Evolutionary conservation across 2,888 invertebrate genomes (phyloP).

Genomic region (Coremacera marginata): DNA sequence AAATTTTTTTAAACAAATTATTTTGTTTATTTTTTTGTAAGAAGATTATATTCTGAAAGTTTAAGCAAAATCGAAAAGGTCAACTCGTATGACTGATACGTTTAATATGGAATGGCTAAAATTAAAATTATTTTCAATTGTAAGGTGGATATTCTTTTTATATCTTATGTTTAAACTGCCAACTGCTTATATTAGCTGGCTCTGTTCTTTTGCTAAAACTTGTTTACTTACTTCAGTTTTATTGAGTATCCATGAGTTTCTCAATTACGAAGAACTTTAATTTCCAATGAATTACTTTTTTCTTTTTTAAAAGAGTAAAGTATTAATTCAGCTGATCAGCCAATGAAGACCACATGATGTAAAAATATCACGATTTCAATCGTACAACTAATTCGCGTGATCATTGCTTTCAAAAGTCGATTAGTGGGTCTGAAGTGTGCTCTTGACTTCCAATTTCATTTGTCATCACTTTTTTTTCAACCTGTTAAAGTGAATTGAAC

Average conservation of each 20-base stretch:
- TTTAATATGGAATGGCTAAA: too few relatives aligned
- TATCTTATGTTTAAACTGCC: too few relatives aligned
- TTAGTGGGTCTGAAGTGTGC: conserved; percentile 31
- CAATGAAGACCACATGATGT: conserved; percentile 39
- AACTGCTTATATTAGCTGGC: background rate
- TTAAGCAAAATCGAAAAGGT: too few relatives aligned
- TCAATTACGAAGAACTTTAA: background rate
- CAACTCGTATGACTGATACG: too few relatives aligned
- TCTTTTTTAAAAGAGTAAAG: background rate
- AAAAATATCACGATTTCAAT: conserved; percentile 1
- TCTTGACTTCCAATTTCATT: conserved; percentile 19
- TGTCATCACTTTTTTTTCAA: conserved; percentile 30
- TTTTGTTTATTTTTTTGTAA: too few relatives aligned
- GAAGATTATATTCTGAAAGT: too few relatives aligned
- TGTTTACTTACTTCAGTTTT: background rate
- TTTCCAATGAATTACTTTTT: background rate
- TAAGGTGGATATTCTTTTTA: too few relatives aligned
- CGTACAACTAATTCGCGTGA: conserved; percentile 28
- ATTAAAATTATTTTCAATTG: too few relatives aligned
- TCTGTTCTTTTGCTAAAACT: background rate
- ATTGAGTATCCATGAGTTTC: background rate
- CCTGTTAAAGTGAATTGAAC: background rate
- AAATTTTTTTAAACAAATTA: too few relatives aligned
- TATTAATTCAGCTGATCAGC: conserved; percentile 13
- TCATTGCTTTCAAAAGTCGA: conserved; percentile 32